Base-by-base conservation (phyloP, 2,113 vertebrate genomes). In the Ibidorhyncha struthersii region DNA sequence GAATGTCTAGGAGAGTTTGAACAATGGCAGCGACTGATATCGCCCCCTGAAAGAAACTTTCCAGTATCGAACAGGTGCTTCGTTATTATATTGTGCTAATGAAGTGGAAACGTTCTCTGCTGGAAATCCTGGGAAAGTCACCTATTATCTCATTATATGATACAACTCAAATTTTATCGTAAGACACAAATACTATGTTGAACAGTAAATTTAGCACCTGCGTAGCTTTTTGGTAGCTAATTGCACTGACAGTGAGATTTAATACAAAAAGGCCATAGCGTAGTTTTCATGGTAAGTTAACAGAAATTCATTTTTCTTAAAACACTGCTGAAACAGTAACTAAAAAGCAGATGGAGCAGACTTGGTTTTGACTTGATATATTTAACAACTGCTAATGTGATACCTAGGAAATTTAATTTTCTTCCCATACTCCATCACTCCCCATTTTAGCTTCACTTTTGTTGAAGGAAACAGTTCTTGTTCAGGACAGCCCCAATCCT, bases 41-140 rank as follows among this genome's bases (percentile, higher is more conserved):
- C 91, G 82, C 36, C 74, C 52, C 41, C 34, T 92, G 83, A 87
- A 96, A 97, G 94, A 82, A 86, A 73, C 74, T 81, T 79, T 30
- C 84, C 93, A 76, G 78, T 83, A 29, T 93, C 5, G 14, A 85
- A 81, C 94, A 97, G 97, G 97, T 97, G 96, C 93, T 65, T 62
- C 4, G 4, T 72, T 77, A 96, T 97, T 97, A 49, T 97, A 16
- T 70, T 3, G 3, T 78, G 89, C 87, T 97, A 97, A 97, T 16
- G 73, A 96, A 70, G 92, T 95, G 95, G 96, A 97, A 97, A 83
- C 9, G 8, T 88, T 96, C 96, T 65, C 96, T 82, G 95, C 92
- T 97, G 97, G 97, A 95, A 96, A 93, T 96, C 96, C 91, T 98
- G 97, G 97, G 97, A 97, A 98, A 97, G 95, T 81, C 96, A 97